Conservation (phyloP, 2,888 invertebrate species). For the Elysia crispata region DNA sequence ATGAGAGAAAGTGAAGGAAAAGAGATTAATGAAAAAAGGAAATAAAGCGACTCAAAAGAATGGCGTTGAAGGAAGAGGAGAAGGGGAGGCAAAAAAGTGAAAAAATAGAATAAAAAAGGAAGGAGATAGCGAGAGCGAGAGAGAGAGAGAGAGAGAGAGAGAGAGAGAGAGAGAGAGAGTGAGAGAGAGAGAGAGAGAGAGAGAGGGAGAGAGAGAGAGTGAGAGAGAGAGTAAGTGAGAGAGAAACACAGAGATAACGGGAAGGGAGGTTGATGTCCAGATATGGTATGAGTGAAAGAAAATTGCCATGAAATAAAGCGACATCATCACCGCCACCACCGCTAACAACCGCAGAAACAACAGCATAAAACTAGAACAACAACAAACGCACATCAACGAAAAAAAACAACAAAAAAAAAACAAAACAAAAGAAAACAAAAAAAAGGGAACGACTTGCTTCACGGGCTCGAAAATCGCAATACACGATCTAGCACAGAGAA, state of each 20-base stretch:
- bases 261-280: too few relatives aligned
- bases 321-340: background rate
- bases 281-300: too few relatives aligned
- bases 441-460: background rate
- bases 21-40: too few relatives aligned
- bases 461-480: too few relatives aligned
- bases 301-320: background rate
- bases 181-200: slow-evolving; percentile 12
- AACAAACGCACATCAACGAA: background rate
- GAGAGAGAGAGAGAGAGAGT: background rate
- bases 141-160: slow-evolving; percentile 6
- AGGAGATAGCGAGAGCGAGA: background rate
- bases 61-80: too few relatives aligned
- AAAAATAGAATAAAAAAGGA: too few relatives aligned
- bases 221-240: background rate
- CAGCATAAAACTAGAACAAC: background rate
- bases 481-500: background rate
- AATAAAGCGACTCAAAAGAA: too few relatives aligned
- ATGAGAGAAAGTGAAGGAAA: too few relatives aligned
- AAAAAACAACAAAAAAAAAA: too few relatives aligned
- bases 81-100: too few relatives aligned
- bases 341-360: background rate
- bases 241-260: background rate
- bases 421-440: too few relatives aligned
- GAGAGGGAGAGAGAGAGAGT: slow-evolving; percentile 14